Evolutionary conservation across 2,113 vertebrate species (phyloP), one percentile per base, ranked within the genome.

Genomic region (Delphinus delphis): DNA sequence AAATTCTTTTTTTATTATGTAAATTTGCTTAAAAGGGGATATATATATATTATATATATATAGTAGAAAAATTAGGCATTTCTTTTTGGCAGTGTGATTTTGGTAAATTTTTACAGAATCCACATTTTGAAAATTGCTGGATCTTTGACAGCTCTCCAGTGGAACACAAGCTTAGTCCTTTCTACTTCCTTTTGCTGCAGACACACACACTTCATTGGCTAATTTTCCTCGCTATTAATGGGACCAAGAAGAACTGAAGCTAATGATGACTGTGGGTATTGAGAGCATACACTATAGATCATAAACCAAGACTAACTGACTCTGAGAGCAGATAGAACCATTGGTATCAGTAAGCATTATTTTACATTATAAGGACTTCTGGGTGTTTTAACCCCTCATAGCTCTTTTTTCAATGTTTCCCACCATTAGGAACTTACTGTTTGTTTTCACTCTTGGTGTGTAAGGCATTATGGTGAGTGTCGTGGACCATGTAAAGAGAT

Each of bases 241-340:
- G 81, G 80, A 93, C 31, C 17, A 33, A 17, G 76, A 62, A 90
- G 28, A 93, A 62, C 26, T 33, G 25, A 63, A 83, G 20, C 73
- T 91, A 82, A 73, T 36, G 36, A 82, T n/a, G 18, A 33, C 36
- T 25, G 18, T 50, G 50, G 58, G 15, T 94, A 65, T 88, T 90
- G 50, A 58, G 68, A 96, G 47, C 18, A n/a, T 31, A 14, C 70
- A 9, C 11, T 38, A 4, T 89, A 20, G 21, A 44, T 83, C 60
- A 92, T 71, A 95, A 92, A 38, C 38, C 25, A 36, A 26, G 70
- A 15, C 33, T 31, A 55, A 50, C 21, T 44, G 68, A 84, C 20
- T 88, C n/a, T 87, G 26, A 96, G 73, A 96, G 44, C 65, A 93
- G 20, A 70, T 79, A 77, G 76, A 93, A 65, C 41, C 41, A 44